Conservation (phyloP, 2,888 invertebrate species). For the Temnothorax unifasciatus region DNA sequence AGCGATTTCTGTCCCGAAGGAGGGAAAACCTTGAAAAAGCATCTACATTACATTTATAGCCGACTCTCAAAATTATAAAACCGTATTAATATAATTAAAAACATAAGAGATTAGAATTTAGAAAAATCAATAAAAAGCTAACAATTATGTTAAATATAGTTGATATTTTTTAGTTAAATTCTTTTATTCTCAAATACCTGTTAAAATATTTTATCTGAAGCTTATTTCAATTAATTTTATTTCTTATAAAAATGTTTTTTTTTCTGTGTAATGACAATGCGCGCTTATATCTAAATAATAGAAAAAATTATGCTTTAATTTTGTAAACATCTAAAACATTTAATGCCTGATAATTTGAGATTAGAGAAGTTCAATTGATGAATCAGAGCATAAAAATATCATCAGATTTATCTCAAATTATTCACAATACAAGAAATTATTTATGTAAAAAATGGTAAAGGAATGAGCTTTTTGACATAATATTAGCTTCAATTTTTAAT, state of each 20-base stretch:
- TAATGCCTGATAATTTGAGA: no score
- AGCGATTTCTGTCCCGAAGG: constrained; percentile 79
- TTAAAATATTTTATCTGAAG: neutral
- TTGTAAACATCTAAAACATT: no score
- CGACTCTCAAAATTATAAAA: constrained; percentile 4
- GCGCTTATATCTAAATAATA: no score
- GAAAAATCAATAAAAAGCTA: neutral
- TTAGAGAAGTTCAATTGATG: no score
- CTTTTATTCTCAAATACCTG: neutral
- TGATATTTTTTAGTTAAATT: neutral
- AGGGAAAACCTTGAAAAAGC: constrained; percentile 78
- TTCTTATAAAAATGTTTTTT: no score
- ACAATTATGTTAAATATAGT: neutral
- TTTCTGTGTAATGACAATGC: no score
- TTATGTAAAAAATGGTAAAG: neutral
- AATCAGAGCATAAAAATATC: no score
- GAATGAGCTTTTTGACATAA: neutral
- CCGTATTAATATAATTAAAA: neutral
- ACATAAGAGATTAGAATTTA: neutral
- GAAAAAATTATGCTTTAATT: no score
- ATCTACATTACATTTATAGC: constrained; percentile 28
- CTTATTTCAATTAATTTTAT: no score
- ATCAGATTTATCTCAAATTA: no score
- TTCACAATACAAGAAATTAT: neutral
- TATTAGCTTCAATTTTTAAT: neutral